Base-by-base conservation (phyloP, 2,888 invertebrate genomes). In the Sarcophaga subvicina region DNA sequence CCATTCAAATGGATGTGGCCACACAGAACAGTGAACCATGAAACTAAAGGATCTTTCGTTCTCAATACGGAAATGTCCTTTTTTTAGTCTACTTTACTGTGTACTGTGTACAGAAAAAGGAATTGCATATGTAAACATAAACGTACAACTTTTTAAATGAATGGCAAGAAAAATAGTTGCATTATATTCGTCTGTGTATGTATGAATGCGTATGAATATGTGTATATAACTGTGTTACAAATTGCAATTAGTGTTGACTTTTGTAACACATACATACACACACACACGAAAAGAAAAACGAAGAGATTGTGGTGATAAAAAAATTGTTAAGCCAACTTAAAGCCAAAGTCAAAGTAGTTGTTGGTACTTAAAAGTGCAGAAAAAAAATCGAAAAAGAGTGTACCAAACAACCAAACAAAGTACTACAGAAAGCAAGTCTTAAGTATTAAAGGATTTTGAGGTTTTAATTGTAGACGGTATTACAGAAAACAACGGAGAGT, bases 221-320 rank as follows among this genome's bases (percentile, higher is more conserved):
- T 64, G 45, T 69, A 47, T 37, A 67, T 54, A 71, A 66, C 76
- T 83, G 76, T 83, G 83, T 80, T 86, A 83, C 86, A 86, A 86
- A 86, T 86, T 86, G 86, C 86, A 86, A 86, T 86, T 86, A 86
- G 86, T 86, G 86, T 86, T 86, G 86, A 86, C 83, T 83, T 86
- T 80, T 76, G 71, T 78, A 78, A 54, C 10, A 37, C 37, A 37
- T 37, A 6, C 37, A 8, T 37, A 37, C 37, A 75, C n/a, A 70
- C 62, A 69, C 49, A 59, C 66, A 47, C n/a, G 25, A 76, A 76
- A 37, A 8, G 54, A 71, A 60, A 67, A 75, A 63, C 49, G 45
- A 69, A 47, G 14, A 77, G 45, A 70, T 17, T 49, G 49, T 12
- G 17, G 17, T 8, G 54, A 54, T 22, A 54, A 54, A 14, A 54